Percentiles rank a stretch among this genome's conserved stretches.
Evolutionary conservation across 2,113 vertebrate species (phyloP).

Genomic region (Hoplias malabaricus): DNA sequence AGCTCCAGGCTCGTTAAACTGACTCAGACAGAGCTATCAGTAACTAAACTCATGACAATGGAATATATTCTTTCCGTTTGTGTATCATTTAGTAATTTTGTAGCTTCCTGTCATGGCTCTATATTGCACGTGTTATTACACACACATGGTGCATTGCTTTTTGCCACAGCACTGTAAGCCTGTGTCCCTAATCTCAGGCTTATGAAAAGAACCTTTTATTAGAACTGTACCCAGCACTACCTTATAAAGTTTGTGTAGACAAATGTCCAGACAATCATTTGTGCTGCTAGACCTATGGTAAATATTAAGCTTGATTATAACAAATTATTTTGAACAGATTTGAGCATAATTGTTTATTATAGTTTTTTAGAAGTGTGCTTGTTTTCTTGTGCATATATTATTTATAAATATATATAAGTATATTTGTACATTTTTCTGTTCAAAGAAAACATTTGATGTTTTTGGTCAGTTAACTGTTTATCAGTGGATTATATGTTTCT

Average conservation of each 20-base stretch:
- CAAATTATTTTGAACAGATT: conserved; percentile 67
- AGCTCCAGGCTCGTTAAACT: not conserved
- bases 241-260: conserved; percentile 36
- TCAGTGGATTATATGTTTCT: conserved; percentile 29
- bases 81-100: not conserved
- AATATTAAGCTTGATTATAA: conserved; percentile 57
- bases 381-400: conserved; percentile 63
- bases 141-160: conserved; percentile 4
- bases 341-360: conserved; percentile 57
- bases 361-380: conserved; percentile 59
- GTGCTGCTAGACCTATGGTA: conserved; percentile 72
- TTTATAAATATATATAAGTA: conserved; percentile 67
- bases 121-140: conserved; percentile 16
- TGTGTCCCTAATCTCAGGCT: conserved; percentile 25
- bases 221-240: conserved; percentile 29
- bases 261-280: conserved; percentile 55
- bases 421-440: conserved; percentile 44
- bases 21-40: not conserved
- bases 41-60: conserved; percentile 16
- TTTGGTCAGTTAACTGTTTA: conserved; percentile 30
- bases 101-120: conserved; percentile 5
- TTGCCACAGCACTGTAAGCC: conserved; percentile 27
- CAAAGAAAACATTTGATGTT: conserved; percentile 24
- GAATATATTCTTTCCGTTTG: not conserved
- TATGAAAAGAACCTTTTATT: not conserved